Evolutionary conservation across 2,797 vertebrate species (phyloP).

Genomic region (Mionectes olivaceus): DNA sequence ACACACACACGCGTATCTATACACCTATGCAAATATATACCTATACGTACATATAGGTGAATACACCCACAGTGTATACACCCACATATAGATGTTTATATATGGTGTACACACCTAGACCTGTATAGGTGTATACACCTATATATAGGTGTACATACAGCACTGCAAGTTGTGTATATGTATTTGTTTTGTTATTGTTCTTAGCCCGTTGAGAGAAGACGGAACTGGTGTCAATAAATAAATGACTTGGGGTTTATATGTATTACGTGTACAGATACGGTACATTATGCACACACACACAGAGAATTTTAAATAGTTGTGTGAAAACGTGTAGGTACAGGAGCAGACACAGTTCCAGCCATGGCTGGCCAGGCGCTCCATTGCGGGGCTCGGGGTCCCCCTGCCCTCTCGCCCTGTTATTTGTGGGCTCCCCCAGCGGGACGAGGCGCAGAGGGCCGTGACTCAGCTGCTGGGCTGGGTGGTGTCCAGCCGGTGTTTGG

Average conservation of each 20-base stretch:
- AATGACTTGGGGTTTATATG: not conserved
- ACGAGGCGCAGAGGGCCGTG: not conserved
- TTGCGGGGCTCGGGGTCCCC: rapidly evolving
- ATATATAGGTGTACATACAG: not conserved
- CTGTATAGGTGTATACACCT: not conserved
- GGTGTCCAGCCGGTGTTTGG: slow-evolving; percentile 10
- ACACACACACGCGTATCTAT: no score
- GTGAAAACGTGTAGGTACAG: rapidly evolving
- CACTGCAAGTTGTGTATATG: not conserved
- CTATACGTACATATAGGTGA: not conserved
- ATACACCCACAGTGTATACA: not conserved
- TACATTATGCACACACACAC: rapidly evolving
- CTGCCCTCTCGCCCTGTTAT: rapidly evolving
- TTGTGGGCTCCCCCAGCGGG: not conserved
- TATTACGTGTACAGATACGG: not conserved
- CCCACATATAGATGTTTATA: not conserved
- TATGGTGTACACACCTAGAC: not conserved
- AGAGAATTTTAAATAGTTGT: rapidly evolving
- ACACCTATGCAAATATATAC: not conserved
- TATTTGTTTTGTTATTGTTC: no score
- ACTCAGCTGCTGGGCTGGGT: slow-evolving; percentile 66
- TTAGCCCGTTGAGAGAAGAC: not conserved
- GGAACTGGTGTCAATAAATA: not conserved
- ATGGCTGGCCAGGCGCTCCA: rapidly evolving
- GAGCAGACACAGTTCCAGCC: rapidly evolving